phyloP scores from a whole-genome alignment of 2,797 vertebrate genomes.

The Graptemys geographica region DNA sequence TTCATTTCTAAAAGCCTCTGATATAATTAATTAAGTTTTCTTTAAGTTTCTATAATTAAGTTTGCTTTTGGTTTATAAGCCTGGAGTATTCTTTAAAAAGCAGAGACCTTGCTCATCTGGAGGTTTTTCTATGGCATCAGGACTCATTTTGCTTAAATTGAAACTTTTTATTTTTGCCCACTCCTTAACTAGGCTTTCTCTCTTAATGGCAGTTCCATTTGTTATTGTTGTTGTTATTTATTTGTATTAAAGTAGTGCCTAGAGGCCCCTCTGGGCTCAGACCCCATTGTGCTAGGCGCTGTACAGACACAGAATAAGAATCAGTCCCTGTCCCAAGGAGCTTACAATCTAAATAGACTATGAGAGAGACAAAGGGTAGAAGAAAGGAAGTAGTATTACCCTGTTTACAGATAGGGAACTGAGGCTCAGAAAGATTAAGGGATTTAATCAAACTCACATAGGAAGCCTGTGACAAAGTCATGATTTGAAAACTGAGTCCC shows the following conservation, averaged over 20 bases:
- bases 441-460: neutral
- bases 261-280: neutral
- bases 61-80: neutral
- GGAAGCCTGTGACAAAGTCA: neutral
- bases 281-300: neutral
- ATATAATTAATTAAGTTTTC: neutral
- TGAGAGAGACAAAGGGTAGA: neutral
- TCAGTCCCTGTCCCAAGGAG: neutral
- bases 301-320: conserved; percentile 6
- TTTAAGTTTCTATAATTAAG: neutral
- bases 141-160: neutral
- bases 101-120: neutral
- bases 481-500: neutral
- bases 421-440: neutral
- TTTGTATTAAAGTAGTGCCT: conserved; percentile 38
- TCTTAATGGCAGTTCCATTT: conserved; percentile 61
- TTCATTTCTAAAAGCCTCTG: neutral
- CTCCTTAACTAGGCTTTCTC: conserved; percentile 41
- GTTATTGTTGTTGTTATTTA: conserved; percentile 32
- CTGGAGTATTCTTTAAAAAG: neutral
- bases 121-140: neutral
- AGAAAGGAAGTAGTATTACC: neutral
- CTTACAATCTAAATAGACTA: neutral
- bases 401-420: conserved; percentile 1
- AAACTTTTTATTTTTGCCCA: conserved; percentile 26